A percentile compares a stretch with the other conserved stretches of the same genome.
These are phyloP conservation scores for Lasioglossum calceatum DNA, from an alignment of 2,888 invertebrate species.

Conservation along the genomic window DNA sequence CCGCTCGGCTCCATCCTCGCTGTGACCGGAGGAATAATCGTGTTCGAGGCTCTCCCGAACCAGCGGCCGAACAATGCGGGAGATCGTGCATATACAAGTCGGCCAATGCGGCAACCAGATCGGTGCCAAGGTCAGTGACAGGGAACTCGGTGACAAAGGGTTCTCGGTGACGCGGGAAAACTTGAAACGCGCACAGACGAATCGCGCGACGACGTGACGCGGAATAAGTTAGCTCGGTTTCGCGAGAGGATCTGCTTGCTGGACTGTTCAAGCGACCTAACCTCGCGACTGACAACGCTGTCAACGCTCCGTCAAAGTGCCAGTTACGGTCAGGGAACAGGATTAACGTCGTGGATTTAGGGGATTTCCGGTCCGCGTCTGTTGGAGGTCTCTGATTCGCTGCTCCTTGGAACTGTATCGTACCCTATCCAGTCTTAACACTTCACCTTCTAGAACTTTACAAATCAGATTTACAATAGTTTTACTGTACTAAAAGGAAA, in stretches of 20 bases:
- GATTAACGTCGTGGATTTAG: too few species aligned
- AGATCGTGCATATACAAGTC: conserved; percentile 92
- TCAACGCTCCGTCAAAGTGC: not conserved
- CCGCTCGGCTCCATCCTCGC: conserved; percentile 2
- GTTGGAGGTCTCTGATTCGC: not conserved
- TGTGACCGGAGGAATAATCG: not conserved
- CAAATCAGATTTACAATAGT: too few species aligned
- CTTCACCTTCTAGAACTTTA: too few species aligned
- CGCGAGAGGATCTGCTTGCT: not conserved
- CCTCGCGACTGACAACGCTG: not conserved
- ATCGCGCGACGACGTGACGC: not conserved
- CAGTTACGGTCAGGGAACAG: too few species aligned
- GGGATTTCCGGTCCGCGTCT: not conserved
- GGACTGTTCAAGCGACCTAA: not conserved
- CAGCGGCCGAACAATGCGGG: conserved; percentile 87
- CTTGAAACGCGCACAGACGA: not conserved
- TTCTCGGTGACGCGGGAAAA: conserved; percentile 6
- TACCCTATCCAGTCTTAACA: too few species aligned
- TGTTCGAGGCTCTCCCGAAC: not conserved
- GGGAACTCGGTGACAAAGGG: not conserved
- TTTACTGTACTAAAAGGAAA: too few species aligned
- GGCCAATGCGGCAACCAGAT: conserved; percentile 97
- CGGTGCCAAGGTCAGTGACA: conserved; percentile 88
- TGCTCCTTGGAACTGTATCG: too few species aligned
- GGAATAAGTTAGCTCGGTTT: not conserved